These are phyloP conservation scores for Oscheius sp. DNA, from an alignment of 2,888 invertebrate species.

Conservation along the genomic window DNA sequence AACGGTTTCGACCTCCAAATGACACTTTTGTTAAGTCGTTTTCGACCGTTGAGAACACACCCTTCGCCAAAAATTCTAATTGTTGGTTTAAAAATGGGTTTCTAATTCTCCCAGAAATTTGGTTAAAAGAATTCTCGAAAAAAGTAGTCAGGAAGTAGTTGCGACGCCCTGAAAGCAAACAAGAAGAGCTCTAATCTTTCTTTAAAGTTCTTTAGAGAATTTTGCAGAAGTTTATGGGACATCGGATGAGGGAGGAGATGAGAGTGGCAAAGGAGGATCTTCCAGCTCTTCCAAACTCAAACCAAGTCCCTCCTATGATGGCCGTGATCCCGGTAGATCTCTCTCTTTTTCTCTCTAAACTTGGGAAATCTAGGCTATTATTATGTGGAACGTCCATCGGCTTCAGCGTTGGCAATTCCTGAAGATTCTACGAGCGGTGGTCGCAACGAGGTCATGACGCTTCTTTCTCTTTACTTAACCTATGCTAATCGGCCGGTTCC, in stretches of 20 bases:
- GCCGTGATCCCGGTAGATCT: constrained; percentile 18
- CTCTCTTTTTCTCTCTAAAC: not conserved
- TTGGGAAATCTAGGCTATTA: not conserved
- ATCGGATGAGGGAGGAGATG: not conserved
- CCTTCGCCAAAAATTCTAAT: too few relatives aligned
- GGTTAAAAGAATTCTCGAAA: not conserved
- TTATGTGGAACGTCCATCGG: constrained; percentile 13
- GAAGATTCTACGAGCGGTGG: not conserved
- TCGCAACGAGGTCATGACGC: constrained; percentile 18
- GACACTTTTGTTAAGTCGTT: constrained; percentile 19
- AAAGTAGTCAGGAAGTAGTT: too few relatives aligned
- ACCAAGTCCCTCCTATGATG: constrained; percentile 3
- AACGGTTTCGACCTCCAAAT: constrained; percentile 2
- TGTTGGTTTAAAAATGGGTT: not conserved
- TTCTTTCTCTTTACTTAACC: constrained; percentile 21
- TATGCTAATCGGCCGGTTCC: constrained; percentile 14
- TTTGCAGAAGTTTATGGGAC: constrained; percentile 1
- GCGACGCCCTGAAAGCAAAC: not conserved
- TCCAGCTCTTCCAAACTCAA: not conserved
- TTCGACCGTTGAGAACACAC: constrained; percentile 1
- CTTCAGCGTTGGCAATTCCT: not conserved
- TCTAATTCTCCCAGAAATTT: not conserved
- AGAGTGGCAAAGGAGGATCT: too few relatives aligned
- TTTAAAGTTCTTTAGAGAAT: not conserved
- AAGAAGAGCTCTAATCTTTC: too few relatives aligned